Evolutionary conservation across 2,113 vertebrate species (phyloP), one percentile per base, ranked within the genome.

Genomic region (Pachycephala philippinensis): DNA sequence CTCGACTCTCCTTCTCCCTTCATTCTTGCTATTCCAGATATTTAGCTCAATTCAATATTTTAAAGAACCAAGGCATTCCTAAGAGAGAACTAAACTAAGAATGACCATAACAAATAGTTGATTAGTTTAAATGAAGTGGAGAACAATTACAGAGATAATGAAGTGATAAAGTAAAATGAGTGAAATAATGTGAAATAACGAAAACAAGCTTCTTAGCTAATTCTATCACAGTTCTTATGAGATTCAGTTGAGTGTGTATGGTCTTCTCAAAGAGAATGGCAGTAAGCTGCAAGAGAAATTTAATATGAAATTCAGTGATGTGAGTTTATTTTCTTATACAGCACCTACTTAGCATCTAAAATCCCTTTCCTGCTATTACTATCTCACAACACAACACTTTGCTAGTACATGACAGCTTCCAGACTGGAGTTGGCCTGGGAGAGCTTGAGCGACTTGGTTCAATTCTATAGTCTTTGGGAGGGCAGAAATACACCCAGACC

Each of bases 141-240:
- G 63, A 80, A 89, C 54, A 84, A 61, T 74, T 95, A 87, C 37
- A 20, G 17, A 87, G 77, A 87, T 30, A 84, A 89, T 65, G 40
- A 94, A 91, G 63, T 60, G 44, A 93, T 80, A 72, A 71, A 89
- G 35, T 42, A 44, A 90, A 96, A 82, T 22, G 40, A 80, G n/a
- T 50, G 44, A 83, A 95, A 83, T 68, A 89, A 89, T 60, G 44
- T 65, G 74, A 91, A 91, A 90, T 68, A 92, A 90, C 45, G 49
- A 68, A 79, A 93, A 84, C 22, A 87, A 81, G 60, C 12, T 89
- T 56, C 27, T 78, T 72, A 5, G 24, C 24, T 68, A 88, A 85
- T 79, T 88, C 40, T 49, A 3, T 47, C 52, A 47, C 22, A 76
- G 39, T 35, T 63, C 20, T 71, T 71, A 63, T 1, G 26, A 74